Evolutionary conservation across 2,113 vertebrate genomes (phyloP), one percentile per base, ranked within the genome.

Genomic region (Pseudorasbora parva): DNA sequence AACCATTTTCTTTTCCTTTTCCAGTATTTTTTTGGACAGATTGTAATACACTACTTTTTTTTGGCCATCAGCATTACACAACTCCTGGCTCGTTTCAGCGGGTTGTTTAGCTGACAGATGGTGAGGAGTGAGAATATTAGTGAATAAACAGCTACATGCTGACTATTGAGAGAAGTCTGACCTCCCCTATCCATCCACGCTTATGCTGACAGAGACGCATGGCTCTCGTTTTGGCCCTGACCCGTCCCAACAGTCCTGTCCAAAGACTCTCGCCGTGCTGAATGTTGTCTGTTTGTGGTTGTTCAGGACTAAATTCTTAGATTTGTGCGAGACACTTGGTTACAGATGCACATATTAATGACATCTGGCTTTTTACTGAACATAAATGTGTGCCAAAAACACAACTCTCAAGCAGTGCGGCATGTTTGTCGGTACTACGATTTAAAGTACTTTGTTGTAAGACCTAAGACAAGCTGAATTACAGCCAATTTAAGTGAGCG

Each of bases 61-160:
- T 23, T 6, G 37, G 37, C 21, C 21, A 25, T 78, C 60, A 23
- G 21, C 75, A 23, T 59, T 43, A 59, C 21, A 59, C 51, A 23
- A 57, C 51, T 59, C 15, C 37, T 59, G 54, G 54, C 54, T 78
- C n/a, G 1, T 59, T 59, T 78, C 12, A 78, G 57, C 56, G 21
- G 27, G 49, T 76, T 27, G 12, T 66, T 74, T 60, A 11, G 56
- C 62, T 47, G 49, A 59, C 87, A 88, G 87, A 88, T 86, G 87
- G 84, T 54, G 66, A 71, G 68, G 68, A 73, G 82, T 77, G 72
- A 78, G 84, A 47, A 76, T 79, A 66, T 78, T 27, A 72, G 78
- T 57, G 57, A 83, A 78, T 76, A 75, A 72, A 69, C 37, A 57
- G 47, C 72, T 77, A 37, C 60, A 82, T 73, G 73, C 80, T 78